A percentile compares a stretch with the other conserved stretches of the same genome.
These are phyloP conservation scores for Beris chalybata DNA, from an alignment of 2,888 invertebrate genomes.

Conservation along the genomic window DNA sequence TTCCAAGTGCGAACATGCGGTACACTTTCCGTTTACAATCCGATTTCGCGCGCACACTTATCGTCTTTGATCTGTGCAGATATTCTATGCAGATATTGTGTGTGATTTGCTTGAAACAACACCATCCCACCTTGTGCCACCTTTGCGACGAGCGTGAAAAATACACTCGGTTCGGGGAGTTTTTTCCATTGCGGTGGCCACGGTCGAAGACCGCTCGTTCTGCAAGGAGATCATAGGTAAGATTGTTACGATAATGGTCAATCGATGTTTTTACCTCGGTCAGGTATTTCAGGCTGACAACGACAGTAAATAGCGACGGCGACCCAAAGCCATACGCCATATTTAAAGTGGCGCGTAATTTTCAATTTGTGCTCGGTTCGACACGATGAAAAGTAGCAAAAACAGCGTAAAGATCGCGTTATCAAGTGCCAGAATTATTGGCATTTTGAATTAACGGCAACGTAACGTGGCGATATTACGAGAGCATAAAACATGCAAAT, in stretches of 20 bases:
- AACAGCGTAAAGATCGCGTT: slow-evolving; percentile 7
- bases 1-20: too few species aligned
- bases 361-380: slow-evolving; percentile 23
- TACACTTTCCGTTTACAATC: slow-evolving; percentile 4
- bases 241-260: slow-evolving; percentile 26
- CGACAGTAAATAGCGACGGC: slow-evolving; percentile 13
- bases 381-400: slow-evolving; percentile 10
- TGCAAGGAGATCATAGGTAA: slow-evolving; percentile 18
- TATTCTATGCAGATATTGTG: slow-evolving; percentile 5
- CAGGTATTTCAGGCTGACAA: slow-evolving; percentile 16
- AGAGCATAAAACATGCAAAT: too few species aligned
- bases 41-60: slow-evolving; percentile 9
- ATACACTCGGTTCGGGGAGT: too few species aligned
- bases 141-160: too few species aligned
- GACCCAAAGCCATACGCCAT: slow-evolving; percentile 18
- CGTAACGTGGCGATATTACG: neutral
- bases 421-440: slow-evolving; percentile 16
- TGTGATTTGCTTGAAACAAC: slow-evolving; percentile 26
- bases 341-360: slow-evolving; percentile 29
- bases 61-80: slow-evolving; percentile 12
- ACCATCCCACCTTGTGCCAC: slow-evolving; percentile 3
- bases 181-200: too few species aligned
- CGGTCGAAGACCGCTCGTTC: neutral
- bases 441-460: slow-evolving; percentile 8
- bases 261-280: slow-evolving; percentile 28